Conservation (phyloP, 92 coral and sea anemone species). For the Epizoanthus fatuus region DNA sequence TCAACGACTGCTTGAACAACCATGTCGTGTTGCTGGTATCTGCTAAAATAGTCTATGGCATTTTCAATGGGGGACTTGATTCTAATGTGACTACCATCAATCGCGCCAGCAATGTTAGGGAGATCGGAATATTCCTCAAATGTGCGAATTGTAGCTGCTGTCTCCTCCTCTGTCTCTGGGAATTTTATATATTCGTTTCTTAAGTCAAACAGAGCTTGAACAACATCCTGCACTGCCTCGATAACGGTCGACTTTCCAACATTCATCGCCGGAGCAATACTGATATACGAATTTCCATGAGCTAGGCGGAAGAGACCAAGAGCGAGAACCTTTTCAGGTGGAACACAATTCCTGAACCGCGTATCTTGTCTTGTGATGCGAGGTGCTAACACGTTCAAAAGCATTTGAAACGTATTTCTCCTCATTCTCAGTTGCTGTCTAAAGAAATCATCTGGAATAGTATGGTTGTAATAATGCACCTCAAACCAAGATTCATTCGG, state of each 20-base stretch:
- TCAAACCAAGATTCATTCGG: constrained; percentile 60
- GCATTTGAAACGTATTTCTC: constrained; percentile 44
- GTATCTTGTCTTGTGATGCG: constrained; percentile 39
- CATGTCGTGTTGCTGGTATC: constrained; percentile 61
- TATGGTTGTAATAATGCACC: constrained; percentile 43
- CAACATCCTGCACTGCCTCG: constrained; percentile 54
- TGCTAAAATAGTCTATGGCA: constrained; percentile 61
- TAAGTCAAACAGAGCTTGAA: constrained; percentile 39
- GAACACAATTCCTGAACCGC: constrained; percentile 45
- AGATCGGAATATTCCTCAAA: constrained; percentile 48
- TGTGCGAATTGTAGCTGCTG: constrained; percentile 49
- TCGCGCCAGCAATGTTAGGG: constrained; percentile 55
- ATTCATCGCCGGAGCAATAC: constrained; percentile 45
- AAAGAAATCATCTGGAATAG: constrained; percentile 43
- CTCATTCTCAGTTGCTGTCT: constrained; percentile 48
- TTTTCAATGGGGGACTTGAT: constrained; percentile 47
- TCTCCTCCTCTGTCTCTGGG: constrained; percentile 59
- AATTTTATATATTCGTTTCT: constrained; percentile 52
- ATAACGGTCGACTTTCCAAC: constrained; percentile 51
- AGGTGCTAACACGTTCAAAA: constrained; percentile 43
- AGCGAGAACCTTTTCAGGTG: constrained; percentile 38
- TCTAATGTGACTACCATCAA: constrained; percentile 52
- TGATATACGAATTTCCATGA: constrained; percentile 48
- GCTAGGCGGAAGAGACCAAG: constrained; percentile 59
- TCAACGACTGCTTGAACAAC: constrained; percentile 47